Conservation (phyloP, 2,888 invertebrate species). For the Polymixis lichenea region DNA sequence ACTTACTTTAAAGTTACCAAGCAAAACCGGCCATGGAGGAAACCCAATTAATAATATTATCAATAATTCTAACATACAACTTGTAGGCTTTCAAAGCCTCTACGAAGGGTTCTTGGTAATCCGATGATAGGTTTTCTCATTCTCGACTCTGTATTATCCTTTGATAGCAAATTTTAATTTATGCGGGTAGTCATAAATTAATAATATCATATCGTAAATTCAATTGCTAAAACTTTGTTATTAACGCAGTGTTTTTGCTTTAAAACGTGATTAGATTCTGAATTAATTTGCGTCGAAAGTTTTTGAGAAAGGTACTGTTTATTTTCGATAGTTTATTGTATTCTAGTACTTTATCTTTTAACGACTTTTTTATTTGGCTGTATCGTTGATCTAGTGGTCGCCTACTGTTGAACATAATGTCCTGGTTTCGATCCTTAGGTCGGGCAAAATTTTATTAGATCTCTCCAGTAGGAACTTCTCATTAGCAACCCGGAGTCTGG, state of each 20-base stretch:
- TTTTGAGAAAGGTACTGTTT: conserved; percentile 1
- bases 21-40: conserved; percentile 9
- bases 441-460: background rate
- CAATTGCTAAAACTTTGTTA: conserved; percentile 60
- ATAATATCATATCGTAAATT: conserved; percentile 59
- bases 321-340: background rate
- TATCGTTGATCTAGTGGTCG: background rate
- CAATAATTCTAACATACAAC: conserved; percentile 43
- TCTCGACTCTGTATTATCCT: conserved; percentile 68
- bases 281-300: conserved; percentile 15
- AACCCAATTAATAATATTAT: conserved; percentile 50
- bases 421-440: background rate
- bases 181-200: conserved; percentile 70
- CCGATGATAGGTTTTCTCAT: conserved; percentile 74
- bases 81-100: conserved; percentile 47
- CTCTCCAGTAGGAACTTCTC: background rate
- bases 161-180: conserved; percentile 71
- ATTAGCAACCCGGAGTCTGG: background rate
- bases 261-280: conserved; percentile 38
- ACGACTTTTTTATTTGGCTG: background rate
- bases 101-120: conserved; percentile 62
- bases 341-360: background rate
- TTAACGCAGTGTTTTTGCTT: conserved; percentile 55
- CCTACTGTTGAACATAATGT: background rate
- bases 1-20: background rate